Conservation (phyloP, 2,888 invertebrate species). For the Andrena praecox region DNA sequence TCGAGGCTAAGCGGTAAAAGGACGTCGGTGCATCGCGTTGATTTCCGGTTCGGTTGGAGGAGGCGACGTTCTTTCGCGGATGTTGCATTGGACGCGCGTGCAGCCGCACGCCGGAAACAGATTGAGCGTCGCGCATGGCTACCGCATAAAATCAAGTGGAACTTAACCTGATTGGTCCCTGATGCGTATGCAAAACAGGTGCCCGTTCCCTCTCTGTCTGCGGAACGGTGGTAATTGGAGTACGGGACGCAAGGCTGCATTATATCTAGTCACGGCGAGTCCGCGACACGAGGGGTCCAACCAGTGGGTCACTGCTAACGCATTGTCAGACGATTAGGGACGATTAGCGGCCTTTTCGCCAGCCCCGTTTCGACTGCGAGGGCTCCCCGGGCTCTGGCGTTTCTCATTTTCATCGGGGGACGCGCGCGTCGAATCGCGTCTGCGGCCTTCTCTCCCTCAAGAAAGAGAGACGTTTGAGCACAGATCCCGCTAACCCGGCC, state of each 20-base stretch:
- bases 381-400: constrained; percentile 17
- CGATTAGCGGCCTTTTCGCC: constrained; percentile 75
- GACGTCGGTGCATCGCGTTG: constrained; percentile 27
- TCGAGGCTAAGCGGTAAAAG: constrained; percentile 1
- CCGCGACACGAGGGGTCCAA: constrained; percentile 76
- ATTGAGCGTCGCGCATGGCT: constrained; percentile 73
- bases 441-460: background rate
- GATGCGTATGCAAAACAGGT: constrained; percentile 83
- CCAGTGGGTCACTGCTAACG: constrained; percentile 83
- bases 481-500: background rate
- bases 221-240: constrained; percentile 79
- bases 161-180: constrained; percentile 81
- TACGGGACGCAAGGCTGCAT: constrained; percentile 82
- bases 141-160: constrained; percentile 77
- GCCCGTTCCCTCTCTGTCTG: constrained; percentile 72
- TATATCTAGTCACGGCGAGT: constrained; percentile 72
- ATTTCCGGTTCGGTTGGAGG: constrained; percentile 34
- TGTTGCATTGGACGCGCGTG: constrained; percentile 61
- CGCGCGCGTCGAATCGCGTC: background rate
- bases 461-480: too few relatives aligned
- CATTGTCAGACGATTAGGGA: constrained; percentile 82
- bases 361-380: constrained; percentile 64
- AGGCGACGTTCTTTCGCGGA: constrained; percentile 63
- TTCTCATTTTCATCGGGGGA: constrained; percentile 30
- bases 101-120: constrained; percentile 73